Base-by-base conservation (phyloP, 2,888 invertebrate genomes). In the Epinotia ramella region DNA sequence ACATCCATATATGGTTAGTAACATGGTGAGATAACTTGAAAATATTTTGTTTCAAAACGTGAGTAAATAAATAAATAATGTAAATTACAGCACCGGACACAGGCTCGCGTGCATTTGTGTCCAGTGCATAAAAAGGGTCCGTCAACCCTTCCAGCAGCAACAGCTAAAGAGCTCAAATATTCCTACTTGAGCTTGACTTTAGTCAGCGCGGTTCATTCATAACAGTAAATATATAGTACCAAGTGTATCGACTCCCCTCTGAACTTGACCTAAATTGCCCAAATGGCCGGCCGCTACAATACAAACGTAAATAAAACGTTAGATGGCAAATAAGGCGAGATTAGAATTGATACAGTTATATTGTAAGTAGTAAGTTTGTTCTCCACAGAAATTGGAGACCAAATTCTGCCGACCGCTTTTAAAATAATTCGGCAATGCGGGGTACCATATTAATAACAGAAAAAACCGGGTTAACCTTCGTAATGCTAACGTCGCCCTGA, bases 261-360 rank as follows among this genome's bases (percentile, higher is more conserved):
- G 75, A 75, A 71, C 75, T 75, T 71, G 75, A 71, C 75, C 75
- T 46, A 75, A 49, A 66, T 75, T 53, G 53, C 28, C 63, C 60
- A 60, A 65, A 66, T 20, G 65, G 16, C 70, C 20, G 49, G 40
- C 49, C n/a, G 59, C 65, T 59, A n/a, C 49, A 44, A 57, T 59
- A n/a, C 49, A 44, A 57, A 20, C 46, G 59, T 65, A 65, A 65
- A 70, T 49, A 63, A 62, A 60, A 69, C 69, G 57, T 57, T 69
- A 64, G 24, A 64, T 46, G 9, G 33, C 46, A 59, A 69, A 33
- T 46, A 24, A 46, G n/a, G 46, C 60, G n/a, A 18, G 53, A 11
- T 20, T 57, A 59, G 16, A 60, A 60, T 16, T 16, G 7, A 6
- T 33, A 16, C n/a, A n/a, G 53, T n/a, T n/a, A 1, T 53, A 53